Percentiles rank a stretch among this genome's conserved stretches.
Evolutionary conservation across 2,888 invertebrate species (phyloP).

Genomic region (Bembecia ichneumoniformis): DNA sequence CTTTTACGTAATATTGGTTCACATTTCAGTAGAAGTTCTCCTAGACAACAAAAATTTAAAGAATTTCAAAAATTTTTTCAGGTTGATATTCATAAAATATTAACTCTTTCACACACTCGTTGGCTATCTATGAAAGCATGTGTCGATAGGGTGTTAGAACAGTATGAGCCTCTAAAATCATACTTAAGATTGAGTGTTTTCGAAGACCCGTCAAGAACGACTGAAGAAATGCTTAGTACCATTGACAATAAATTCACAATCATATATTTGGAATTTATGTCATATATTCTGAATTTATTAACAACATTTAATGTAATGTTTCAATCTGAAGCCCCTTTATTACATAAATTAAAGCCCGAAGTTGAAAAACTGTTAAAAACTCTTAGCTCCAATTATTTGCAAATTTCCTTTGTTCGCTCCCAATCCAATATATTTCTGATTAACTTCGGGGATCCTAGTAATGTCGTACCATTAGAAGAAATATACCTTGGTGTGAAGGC

Average conservation of each 20-base stretch:
- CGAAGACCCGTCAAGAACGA: conserved; percentile 16
- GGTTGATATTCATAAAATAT: conserved; percentile 29
- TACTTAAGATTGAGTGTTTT: conserved; percentile 20
- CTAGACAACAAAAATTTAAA: conserved; percentile 2
- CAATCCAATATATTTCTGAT: too few species aligned
- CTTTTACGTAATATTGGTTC: conserved; percentile 9
- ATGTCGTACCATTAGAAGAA: not conserved
- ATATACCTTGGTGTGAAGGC: conserved; percentile 3
- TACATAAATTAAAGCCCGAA: conserved; percentile 13
- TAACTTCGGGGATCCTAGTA: not conserved
- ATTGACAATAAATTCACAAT: conserved; percentile 20
- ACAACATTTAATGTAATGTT: too few species aligned
- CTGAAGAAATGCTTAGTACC: conserved; percentile 10
- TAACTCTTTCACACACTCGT: conserved; percentile 15
- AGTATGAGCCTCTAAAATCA: conserved; percentile 21
- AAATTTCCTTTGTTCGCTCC: too few species aligned
- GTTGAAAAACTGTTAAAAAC: conserved; percentile 12
- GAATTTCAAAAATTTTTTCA: conserved; percentile 15
- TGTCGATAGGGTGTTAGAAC: conserved; percentile 28
- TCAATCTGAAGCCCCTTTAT: conserved; percentile 15
- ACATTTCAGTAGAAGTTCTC: conserved; percentile 9
- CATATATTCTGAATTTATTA: too few species aligned
- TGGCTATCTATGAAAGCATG: conserved; percentile 29
- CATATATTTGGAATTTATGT: too few species aligned
- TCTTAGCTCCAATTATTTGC: conserved; percentile 8